Base-by-base conservation (phyloP, 2,888 invertebrate species). In the Andricus quercusramuli region DNA sequence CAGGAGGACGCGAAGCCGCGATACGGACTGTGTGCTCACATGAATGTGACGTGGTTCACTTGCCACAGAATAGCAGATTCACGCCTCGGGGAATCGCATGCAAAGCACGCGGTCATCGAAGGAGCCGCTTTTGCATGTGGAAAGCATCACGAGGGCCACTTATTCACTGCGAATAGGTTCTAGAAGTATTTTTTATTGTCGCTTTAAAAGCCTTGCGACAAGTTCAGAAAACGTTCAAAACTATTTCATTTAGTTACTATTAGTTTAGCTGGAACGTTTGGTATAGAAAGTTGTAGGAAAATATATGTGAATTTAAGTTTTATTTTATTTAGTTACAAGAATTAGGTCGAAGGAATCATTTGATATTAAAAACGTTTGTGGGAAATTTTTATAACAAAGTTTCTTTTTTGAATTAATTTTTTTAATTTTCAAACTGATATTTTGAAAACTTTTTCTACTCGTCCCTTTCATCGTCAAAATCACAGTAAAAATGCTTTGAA, bases 51-150 rank as follows among this genome's bases (percentile, higher is more conserved):
- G 47, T 70, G 70, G 70, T 47, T 70, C 70, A 70, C 44, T 70
- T 70, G 51, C 47, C 29, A 70, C 70, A 47, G 74, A 81, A 76
- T 78, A 74, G 80, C 74, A 62, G 78, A 78, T 79, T 81, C 78
- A 78, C 78, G 78, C 76, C 47, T 67, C 65, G 59, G 80, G 80
- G 59, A 80, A 76, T 76, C 68, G 67, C 78, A 76, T 64, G 78
- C 74, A 78, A 74, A 77, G 79, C 79, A 68, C 67, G 67, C 44
- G 67, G 67, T 68, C 67, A 68, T 68, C 67, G 44, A 68, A 68
- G 44, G 67, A 68, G 67, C 22, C 67, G 67, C 44, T 68, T 47
- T 47, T 44, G 67, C 47, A 47, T 4, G 47, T 13, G 4, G 47
- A 4, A 70, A 25, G 47, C 47, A 51, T 70, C 47, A 70, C 70